Conservation (phyloP, 2,888 invertebrate species). For the Arrhopalites spinosus region DNA sequence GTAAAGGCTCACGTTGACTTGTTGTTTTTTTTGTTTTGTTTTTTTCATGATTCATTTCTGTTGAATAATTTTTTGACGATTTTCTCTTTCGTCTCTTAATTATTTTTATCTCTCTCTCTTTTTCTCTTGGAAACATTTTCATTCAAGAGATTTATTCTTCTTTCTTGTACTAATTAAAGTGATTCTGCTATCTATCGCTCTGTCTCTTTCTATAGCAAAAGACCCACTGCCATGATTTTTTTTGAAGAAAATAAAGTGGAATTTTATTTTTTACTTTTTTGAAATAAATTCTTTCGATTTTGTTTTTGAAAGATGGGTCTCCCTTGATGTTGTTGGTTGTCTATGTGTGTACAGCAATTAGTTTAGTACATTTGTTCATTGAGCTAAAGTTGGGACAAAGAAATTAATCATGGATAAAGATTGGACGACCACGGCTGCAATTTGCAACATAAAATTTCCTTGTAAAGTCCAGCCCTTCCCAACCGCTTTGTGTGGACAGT, state of each 20-base stretch:
- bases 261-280: too few relatives aligned
- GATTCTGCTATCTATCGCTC: too few relatives aligned
- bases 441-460: constrained; percentile 9
- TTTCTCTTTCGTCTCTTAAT: background rate
- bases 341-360: too few relatives aligned
- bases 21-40: background rate
- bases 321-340: background rate
- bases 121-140: too few relatives aligned
- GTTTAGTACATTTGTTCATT: too few relatives aligned
- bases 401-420: background rate
- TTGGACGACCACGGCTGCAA: constrained; percentile 1
- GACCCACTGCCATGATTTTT: too few relatives aligned
- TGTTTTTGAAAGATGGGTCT: background rate
- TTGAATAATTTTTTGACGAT: background rate
- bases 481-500: constrained; percentile 34
- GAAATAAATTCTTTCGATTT: background rate
- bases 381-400: background rate
- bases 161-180: too few relatives aligned
- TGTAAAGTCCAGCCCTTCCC: background rate
- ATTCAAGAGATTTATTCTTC: too few relatives aligned
- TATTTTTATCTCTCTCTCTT: background rate
- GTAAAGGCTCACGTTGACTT: constrained; percentile 25
- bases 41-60: background rate
- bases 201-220: too few relatives aligned
- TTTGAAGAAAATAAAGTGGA: too few relatives aligned